Percentiles rank a stretch among this genome's conserved stretches.
Evolutionary conservation across 2,888 invertebrate genomes (phyloP).

Genomic region (Timandra comae): DNA sequence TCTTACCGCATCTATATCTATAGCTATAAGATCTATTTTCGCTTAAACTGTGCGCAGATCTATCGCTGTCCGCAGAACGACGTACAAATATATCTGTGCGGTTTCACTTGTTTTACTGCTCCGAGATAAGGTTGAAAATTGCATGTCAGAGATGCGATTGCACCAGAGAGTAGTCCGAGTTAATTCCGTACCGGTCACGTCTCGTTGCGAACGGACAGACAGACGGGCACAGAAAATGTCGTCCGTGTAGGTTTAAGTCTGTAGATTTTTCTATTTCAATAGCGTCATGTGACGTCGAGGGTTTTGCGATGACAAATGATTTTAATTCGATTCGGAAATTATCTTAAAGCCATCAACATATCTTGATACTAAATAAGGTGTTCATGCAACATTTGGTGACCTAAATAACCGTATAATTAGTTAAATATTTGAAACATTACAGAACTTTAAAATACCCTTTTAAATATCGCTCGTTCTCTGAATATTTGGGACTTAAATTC

Average conservation of each 20-base stretch:
- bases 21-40: constrained; percentile 25
- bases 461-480: too few relatives aligned
- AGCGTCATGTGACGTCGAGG: neutral
- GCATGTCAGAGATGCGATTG: constrained; percentile 21
- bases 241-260: constrained; percentile 15
- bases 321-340: too few relatives aligned
- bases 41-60: constrained; percentile 15
- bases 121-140: constrained; percentile 29
- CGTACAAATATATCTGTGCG: constrained; percentile 22
- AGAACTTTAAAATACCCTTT: too few relatives aligned
- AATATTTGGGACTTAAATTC: neutral
- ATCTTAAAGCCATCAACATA: too few relatives aligned
- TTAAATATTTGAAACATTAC: too few relatives aligned
- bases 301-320: neutral
- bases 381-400: too few relatives aligned
- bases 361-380: too few relatives aligned
- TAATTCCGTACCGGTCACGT: constrained; percentile 63
- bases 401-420: too few relatives aligned
- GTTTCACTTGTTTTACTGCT: constrained; percentile 16
- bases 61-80: constrained; percentile 21
- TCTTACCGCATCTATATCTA: constrained; percentile 16
- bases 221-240: constrained; percentile 47
- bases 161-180: constrained; percentile 40
- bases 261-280: constrained; percentile 18
- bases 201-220: constrained; percentile 45